Percentiles rank a stretch among this genome's conserved stretches.
Evolutionary conservation across 2,113 vertebrate genomes (phyloP).

Genomic region (Tor tambroides): DNA sequence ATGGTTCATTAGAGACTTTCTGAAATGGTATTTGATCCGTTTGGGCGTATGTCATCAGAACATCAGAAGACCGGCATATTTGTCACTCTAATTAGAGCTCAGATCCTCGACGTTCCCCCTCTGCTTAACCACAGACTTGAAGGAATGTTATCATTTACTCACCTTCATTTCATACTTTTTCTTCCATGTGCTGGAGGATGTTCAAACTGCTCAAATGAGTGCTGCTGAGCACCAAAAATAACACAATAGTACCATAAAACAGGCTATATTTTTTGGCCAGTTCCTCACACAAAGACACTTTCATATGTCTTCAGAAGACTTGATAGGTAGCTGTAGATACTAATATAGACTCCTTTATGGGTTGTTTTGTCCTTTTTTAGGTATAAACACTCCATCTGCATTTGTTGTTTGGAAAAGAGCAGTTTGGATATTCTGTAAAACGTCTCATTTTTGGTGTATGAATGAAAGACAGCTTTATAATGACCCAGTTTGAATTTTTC

Average conservation of each 20-base stretch:
- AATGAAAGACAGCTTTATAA: neutral
- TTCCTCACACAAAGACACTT: neutral
- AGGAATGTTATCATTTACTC: neutral
- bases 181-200: neutral
- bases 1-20: conserved; percentile 59
- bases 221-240: neutral
- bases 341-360: neutral
- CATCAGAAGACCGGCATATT: conserved; percentile 47
- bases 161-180: neutral
- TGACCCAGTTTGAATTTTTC: neutral
- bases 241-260: neutral
- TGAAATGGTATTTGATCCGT: conserved; percentile 63
- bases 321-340: neutral
- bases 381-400: neutral
- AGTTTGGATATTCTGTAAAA: neutral
- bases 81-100: conserved; percentile 52
- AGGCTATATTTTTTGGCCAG: neutral
- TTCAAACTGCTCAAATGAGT: neutral
- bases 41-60: conserved; percentile 48
- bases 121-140: conserved; percentile 44
- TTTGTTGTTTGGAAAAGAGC: neutral
- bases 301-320: neutral
- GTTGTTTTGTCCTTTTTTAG: neutral
- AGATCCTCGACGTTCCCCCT: neutral
- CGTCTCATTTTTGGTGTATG: neutral